phyloP scores from a whole-genome alignment of 2,888 invertebrate genomes.

The Galeruca laticollis region DNA sequence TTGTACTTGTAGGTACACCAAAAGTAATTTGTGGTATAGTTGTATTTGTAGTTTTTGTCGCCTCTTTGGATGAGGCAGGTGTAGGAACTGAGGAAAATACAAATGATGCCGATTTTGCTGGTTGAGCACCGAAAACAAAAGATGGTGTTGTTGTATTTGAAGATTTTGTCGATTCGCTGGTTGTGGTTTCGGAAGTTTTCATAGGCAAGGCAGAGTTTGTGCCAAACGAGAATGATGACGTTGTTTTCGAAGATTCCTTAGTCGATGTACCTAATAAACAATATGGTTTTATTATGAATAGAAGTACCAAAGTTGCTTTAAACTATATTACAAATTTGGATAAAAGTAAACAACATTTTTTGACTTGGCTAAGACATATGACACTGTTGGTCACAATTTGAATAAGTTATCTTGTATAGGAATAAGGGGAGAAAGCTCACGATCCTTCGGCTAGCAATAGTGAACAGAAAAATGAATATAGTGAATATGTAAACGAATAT shows the following conservation, averaged over 20 bases:
- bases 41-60: slow-evolving; percentile 4
- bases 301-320: background rate
- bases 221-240: slow-evolving; percentile 67
- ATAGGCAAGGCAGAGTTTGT: slow-evolving; percentile 33
- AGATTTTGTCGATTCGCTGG: slow-evolving; percentile 3
- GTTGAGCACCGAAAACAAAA: slow-evolving; percentile 17
- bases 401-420: no score
- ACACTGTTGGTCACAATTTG: no score
- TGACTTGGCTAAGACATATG: no score
- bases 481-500: no score
- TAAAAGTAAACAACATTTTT: no score
- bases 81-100: background rate
- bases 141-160: slow-evolving; percentile 1
- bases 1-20: background rate
- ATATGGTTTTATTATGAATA: slow-evolving; percentile 13
- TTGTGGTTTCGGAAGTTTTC: background rate
- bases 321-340: background rate
- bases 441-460: no score
- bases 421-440: no score
- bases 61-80: background rate
- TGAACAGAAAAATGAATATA: no score
- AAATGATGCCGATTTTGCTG: background rate
- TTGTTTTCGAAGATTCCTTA: slow-evolving; percentile 25
- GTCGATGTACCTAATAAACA: slow-evolving; percentile 19
- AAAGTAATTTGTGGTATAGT: background rate